Evolutionary conservation across 2,113 vertebrate species (phyloP), one percentile per base, ranked within the genome.

Genomic region (Eretmochelys imbricata): DNA sequence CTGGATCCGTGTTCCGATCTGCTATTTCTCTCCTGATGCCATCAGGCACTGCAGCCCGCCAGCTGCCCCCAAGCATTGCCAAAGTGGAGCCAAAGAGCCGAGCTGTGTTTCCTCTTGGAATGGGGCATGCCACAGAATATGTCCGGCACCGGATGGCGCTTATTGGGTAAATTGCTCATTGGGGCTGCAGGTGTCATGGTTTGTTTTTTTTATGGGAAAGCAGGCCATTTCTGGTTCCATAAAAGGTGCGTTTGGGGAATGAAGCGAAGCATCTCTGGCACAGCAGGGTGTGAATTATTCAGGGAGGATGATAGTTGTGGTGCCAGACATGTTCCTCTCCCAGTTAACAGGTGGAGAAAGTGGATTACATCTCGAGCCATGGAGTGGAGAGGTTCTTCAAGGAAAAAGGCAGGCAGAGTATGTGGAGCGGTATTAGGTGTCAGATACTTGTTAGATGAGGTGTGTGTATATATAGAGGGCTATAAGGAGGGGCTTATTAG

Each of bases 91-190:
- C 99, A 19, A 98, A 98, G 95, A 99, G 99, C 98, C 97, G 99
- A 90, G 99, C 99, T 54, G 98, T 98, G 97, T 99, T 99, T 96
- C 99, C 99, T 1, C 98, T 99, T 10, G 99, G 99, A 50, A 91
- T 99, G 98, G 99, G 99, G 29, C 99, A 99, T 0, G 99, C 99
- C 0, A 98, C 99, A 0, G 98, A 99, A 97, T 99, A 99, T 1
- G 98, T 99, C 91, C 98, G 98, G 92, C 99, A 99, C 93, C 98
- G 99, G 0, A 97, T 99, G 89, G 99, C 98, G 3, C 99, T 99
- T 9, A 98, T 99, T 10, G 99, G 99, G 99, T 99, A 98, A 98
- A 98, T 89, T 11, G 17, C 62, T 27, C 17, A 5, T 2, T 0
- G 29, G 0, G 38, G 49, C 79, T 27, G 69, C 42, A 8, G 79